Percentiles rank a stretch among this genome's conserved stretches.
phyloP scores from a whole-genome alignment of 2,113 vertebrate genomes.

The Centropus unirufus region DNA sequence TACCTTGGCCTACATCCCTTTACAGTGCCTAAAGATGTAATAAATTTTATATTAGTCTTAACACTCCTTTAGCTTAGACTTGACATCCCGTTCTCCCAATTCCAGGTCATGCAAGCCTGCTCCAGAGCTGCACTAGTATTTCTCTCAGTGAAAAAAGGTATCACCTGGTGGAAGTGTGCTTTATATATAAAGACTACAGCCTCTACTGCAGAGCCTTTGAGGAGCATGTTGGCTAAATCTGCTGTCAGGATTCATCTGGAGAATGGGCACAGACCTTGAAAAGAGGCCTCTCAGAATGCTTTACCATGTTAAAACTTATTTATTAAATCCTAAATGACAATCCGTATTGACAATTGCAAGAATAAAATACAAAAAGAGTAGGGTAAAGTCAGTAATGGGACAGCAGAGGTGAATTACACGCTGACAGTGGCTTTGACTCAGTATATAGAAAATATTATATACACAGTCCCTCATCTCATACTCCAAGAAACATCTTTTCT shows the following conservation, averaged over 20 bases:
- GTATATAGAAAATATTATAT: not conserved
- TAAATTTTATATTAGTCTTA: not conserved
- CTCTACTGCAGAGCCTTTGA: not conserved
- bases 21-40: not conserved
- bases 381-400: not conserved
- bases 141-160: not conserved
- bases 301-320: not conserved
- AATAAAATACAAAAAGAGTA: not conserved
- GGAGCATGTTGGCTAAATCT: not conserved
- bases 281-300: not conserved
- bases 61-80: not conserved
- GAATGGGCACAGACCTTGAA: not conserved
- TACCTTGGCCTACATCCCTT: not conserved
- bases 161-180: not conserved
- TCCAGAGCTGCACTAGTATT: not conserved
- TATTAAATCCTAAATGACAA: not conserved
- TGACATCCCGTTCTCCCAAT: not conserved
- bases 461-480: not conserved
- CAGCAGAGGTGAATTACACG: not conserved
- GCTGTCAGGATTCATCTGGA: not conserved
- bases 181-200: not conserved
- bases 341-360: not conserved
- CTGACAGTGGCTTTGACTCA: not conserved
- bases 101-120: accelerated
- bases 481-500: not conserved